Percentiles rank a stretch among this genome's conserved stretches.
These are phyloP conservation scores for Cebidichthys violaceus DNA, from an alignment of 2,113 vertebrate species.

Conservation along the genomic window DNA sequence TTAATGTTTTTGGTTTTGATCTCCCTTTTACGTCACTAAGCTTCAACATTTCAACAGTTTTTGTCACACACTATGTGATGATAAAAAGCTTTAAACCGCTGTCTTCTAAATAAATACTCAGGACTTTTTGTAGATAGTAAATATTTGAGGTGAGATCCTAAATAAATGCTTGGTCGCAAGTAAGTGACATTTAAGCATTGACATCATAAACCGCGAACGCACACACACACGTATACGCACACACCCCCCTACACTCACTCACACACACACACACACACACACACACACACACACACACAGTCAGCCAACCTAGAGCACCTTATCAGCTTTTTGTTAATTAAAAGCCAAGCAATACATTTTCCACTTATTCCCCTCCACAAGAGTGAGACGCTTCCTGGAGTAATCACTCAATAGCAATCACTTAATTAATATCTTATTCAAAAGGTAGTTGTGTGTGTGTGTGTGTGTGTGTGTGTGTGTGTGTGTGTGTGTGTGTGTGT, in stretches of 20 bases:
- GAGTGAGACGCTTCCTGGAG: slow-evolving; percentile 44
- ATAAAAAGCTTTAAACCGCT: neutral
- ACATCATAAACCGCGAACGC: neutral
- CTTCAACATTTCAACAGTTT: neutral
- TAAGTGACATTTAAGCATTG: neutral
- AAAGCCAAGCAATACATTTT: slow-evolving; percentile 48
- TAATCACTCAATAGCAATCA: slow-evolving; percentile 51
- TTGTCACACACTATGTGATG: neutral
- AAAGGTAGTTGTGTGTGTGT: slow-evolving; percentile 4
- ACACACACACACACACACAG: neutral
- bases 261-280: slow-evolving; percentile 5
- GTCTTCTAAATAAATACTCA: too few species aligned
- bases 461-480: neutral
- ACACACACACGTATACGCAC: neutral
- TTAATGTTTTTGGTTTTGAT: neutral
- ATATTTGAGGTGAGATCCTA: neutral
- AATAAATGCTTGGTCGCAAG: neutral
- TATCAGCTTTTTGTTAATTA: slow-evolving; percentile 72
- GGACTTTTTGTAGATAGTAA: too few species aligned
- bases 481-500: neutral
- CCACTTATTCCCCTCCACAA: slow-evolving; percentile 37
- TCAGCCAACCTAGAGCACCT: slow-evolving; percentile 34
- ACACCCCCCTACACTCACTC: neutral
- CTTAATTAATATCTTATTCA: slow-evolving; percentile 59
- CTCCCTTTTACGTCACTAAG: neutral